phyloP scores from a whole-genome alignment of 2,113 vertebrate species.

The Phocoena sinus region DNA sequence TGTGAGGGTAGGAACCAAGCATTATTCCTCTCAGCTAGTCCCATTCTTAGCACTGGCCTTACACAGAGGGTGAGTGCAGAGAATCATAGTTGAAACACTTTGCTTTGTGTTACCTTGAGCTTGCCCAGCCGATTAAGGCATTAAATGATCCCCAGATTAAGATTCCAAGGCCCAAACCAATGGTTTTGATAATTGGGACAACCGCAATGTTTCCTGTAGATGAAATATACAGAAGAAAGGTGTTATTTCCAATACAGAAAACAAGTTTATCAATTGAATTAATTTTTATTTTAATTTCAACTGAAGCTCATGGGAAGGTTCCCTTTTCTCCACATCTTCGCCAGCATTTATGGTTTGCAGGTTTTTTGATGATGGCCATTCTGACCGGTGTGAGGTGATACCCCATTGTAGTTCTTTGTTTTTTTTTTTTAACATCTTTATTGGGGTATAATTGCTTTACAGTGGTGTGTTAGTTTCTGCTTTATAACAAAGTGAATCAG shows the following conservation, averaged over 20 bases:
- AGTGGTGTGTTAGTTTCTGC: no score
- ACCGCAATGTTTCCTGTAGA: slow-evolving; percentile 87
- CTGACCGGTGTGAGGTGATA: no score
- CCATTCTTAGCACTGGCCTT: neutral
- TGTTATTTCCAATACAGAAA: slow-evolving; percentile 34
- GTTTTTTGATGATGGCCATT: no score
- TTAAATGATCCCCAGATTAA: slow-evolving; percentile 92
- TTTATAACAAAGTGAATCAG: no score
- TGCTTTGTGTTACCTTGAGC: slow-evolving; percentile 85
- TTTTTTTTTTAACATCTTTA: no score
- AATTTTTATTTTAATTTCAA: neutral
- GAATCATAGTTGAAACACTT: neutral
- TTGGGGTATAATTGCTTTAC: no score
- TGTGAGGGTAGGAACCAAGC: neutral
- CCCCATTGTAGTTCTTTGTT: no score
- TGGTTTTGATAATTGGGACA: slow-evolving; percentile 90
- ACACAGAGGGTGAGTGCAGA: neutral
- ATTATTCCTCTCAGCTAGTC: neutral
- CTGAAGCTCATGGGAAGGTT: neutral
- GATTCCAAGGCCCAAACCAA: slow-evolving; percentile 90
- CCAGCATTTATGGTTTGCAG: no score
- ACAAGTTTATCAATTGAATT: neutral
- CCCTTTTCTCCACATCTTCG: no score
- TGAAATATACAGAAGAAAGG: slow-evolving; percentile 28
- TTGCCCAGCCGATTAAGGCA: slow-evolving; percentile 91